Evolutionary conservation across 2,113 vertebrate genomes (phyloP), one percentile per base, ranked within the genome.

Genomic region (Ailurus styani): DNA sequence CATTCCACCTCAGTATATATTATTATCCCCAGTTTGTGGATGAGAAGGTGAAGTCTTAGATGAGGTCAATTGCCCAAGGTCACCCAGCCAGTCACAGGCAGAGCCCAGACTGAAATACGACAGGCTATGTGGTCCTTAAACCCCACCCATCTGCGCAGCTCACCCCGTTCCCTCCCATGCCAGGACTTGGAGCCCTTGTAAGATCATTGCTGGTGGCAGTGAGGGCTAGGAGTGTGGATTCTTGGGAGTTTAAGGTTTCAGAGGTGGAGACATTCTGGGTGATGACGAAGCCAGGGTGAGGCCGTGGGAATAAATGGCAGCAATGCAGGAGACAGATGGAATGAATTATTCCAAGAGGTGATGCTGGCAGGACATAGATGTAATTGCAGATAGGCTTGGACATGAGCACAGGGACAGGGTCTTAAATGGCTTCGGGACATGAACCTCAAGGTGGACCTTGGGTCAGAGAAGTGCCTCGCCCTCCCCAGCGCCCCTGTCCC

Each of bases 261-360:
- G 90, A 47, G 73, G 68, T 88, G 77, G 90, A 52, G 70, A 42
- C 5, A 8, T 54, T 73, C 84, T 29, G 81, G 66, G 8, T 2
- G 11, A 54, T 50, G 66, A 70, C 6, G 10, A 83, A 86, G 45
- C 45, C 37, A 12, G 87, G 94, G 84, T 18, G 31, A 55, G 64
- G 87, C 88, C 0, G 0, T 86, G 88, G 84, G 91, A 85, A 82
- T 47, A 15, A 72, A 47, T 37, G 82, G 47, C 64, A 72, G 18
- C 47, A 17, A 21, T 23, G 6, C 78, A 27, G 47, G 50, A 40
- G 42, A n/a, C 88, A 96, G 78, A 81, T 13, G 55, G 94, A 70
- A 87, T 40, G 79, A 54, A 70, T 86, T 90, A 88, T 73, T 18
- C 50, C 52, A 62, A 60, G 79, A 73, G 40, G 87, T 64, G 87